These are phyloP conservation scores for Oncorhynchus kisutch DNA, from an alignment of 2,113 vertebrate species.

Conservation along the genomic window DNA sequence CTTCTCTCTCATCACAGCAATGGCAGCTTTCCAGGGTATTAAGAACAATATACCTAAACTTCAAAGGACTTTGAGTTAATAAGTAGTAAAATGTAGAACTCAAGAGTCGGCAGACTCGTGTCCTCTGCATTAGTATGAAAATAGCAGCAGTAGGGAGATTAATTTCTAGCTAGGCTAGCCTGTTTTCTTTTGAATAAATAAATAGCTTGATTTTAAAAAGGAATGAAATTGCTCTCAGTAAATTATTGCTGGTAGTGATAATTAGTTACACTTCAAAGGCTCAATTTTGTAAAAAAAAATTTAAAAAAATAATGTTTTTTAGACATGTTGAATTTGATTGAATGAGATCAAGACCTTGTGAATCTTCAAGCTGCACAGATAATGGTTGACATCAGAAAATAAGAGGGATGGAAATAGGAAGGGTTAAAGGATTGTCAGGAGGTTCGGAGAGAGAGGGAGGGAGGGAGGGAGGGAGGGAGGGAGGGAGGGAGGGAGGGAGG, in stretches of 20 bases:
- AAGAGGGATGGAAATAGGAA: not conserved
- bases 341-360: slow-evolving; percentile 52
- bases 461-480: not conserved
- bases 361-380: slow-evolving; percentile 15
- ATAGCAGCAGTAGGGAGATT: slow-evolving; percentile 16
- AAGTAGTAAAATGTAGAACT: slow-evolving; percentile 32
- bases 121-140: slow-evolving; percentile 29
- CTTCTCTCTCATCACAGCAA: not conserved
- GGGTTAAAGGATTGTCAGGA: not conserved
- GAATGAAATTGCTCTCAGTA: slow-evolving; percentile 14
- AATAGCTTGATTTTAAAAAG: not conserved
- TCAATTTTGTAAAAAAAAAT: slow-evolving; percentile 25
- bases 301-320: not conserved
- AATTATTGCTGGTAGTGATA: slow-evolving; percentile 46
- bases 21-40: slow-evolving; percentile 32
- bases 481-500: not conserved
- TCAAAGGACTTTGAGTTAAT: slow-evolving; percentile 41
- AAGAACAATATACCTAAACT: slow-evolving; percentile 18
- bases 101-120: not conserved
- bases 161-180: not conserved
- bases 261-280: slow-evolving; percentile 57
- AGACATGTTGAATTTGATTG: slow-evolving; percentile 45
- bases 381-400: slow-evolving; percentile 7
- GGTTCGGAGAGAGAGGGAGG: not conserved
- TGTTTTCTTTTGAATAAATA: not conserved